These are phyloP conservation scores for Electrona antarctica DNA, from an alignment of 2,113 vertebrate species.

Conservation along the genomic window DNA sequence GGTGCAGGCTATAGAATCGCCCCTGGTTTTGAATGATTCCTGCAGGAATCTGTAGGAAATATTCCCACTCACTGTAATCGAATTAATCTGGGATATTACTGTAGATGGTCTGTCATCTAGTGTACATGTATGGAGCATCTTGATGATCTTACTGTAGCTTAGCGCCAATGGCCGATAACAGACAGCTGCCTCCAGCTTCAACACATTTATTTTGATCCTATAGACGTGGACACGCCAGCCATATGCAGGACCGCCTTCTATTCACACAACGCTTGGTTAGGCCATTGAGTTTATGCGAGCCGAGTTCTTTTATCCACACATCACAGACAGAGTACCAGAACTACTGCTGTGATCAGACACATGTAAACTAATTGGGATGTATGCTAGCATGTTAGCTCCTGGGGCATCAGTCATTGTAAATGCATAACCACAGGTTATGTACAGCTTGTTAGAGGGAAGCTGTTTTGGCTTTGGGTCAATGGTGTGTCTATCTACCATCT, in stretches of 20 bases:
- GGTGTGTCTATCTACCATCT: constrained; percentile 19
- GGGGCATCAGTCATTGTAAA: constrained; percentile 14
- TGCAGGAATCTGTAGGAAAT: constrained; percentile 1
- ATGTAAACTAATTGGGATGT: constrained; percentile 36
- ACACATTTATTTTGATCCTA: constrained; percentile 2
- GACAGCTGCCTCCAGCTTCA: background rate
- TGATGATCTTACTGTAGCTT: background rate
- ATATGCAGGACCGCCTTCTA: constrained; percentile 9
- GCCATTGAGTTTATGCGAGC: constrained; percentile 30
- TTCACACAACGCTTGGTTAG: constrained; percentile 13
- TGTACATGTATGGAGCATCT: constrained; percentile 1
- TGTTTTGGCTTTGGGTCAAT: constrained; percentile 25
- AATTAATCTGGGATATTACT: too few relatives aligned
- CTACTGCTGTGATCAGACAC: constrained; percentile 29
- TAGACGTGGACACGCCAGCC: constrained; percentile 16
- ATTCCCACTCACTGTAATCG: background rate
- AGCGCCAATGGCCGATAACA: constrained; percentile 8
- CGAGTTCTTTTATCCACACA: constrained; percentile 26
- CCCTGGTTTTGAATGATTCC: too few relatives aligned
- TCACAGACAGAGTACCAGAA: constrained; percentile 12
- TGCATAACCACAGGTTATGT: constrained; percentile 31
- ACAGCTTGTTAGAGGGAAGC: constrained; percentile 33
- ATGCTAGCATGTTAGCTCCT: constrained; percentile 16
- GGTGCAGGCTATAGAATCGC: too few relatives aligned
- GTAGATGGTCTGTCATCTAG: background rate